These are phyloP conservation scores for Eremophila alpestris DNA, from an alignment of 2,797 vertebrate species.

Conservation along the genomic window DNA sequence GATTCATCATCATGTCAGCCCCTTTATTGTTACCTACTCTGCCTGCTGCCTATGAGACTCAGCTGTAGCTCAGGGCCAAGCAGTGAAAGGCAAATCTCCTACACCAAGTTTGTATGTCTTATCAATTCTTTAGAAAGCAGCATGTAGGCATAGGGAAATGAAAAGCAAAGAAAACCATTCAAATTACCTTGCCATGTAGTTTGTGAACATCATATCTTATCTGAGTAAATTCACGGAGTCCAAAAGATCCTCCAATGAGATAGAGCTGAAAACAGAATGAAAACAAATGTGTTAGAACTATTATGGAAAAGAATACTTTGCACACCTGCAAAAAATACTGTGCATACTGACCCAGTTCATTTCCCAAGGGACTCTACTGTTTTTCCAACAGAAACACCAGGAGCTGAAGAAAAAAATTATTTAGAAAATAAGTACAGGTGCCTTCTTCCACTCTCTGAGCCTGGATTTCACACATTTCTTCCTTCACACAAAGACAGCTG, in stretches of 20 bases:
- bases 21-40: background rate
- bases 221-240: slow-evolving; percentile 91
- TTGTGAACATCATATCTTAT: slow-evolving; percentile 91
- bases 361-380: background rate
- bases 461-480: background rate
- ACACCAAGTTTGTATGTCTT: background rate
- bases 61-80: background rate
- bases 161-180: background rate
- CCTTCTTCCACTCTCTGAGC: background rate
- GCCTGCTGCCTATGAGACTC: background rate
- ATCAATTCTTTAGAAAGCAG: background rate
- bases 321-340: background rate
- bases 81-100: background rate
- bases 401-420: background rate
- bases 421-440: background rate
- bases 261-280: slow-evolving; percentile 83
- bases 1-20: background rate
- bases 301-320: background rate
- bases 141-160: background rate
- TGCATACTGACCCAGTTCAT: background rate
- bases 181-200: slow-evolving; percentile 81
- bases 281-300: background rate
- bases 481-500: background rate
- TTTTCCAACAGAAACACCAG: background rate
- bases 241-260: slow-evolving; percentile 91